These are phyloP conservation scores for Whitmania pigra DNA, from an alignment of 1,140 invertebrate species.

Conservation along the genomic window DNA sequence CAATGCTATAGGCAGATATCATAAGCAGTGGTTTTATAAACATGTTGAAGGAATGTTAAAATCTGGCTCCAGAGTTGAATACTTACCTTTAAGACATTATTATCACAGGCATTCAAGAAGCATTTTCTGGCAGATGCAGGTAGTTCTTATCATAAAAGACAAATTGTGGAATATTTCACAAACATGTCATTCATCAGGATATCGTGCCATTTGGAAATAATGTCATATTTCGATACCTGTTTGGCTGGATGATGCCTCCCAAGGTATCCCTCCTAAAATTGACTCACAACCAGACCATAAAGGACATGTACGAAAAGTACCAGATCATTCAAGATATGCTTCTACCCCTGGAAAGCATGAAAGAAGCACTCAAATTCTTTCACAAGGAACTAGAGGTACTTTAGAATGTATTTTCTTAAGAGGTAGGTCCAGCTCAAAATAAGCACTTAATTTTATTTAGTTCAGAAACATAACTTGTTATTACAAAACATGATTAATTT, in stretches of 20 bases:
- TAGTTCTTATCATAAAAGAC: slow-evolving; percentile 31
- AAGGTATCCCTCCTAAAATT: slow-evolving; percentile 70
- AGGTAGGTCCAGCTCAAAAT: background rate
- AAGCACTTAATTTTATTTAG: background rate
- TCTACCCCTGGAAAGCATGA: slow-evolving; percentile 54
- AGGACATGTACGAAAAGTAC: slow-evolving; percentile 60
- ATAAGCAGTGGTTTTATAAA: slow-evolving; percentile 72
- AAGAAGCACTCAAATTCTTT: slow-evolving; percentile 53
- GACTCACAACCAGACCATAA: slow-evolving; percentile 60
- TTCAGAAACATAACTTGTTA: background rate
- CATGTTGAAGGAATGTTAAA: slow-evolving; percentile 54
- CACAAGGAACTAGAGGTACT: slow-evolving; percentile 56
- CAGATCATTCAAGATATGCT: slow-evolving; percentile 77
- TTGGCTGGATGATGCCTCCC: slow-evolving; percentile 69
- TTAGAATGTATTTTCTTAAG: background rate
- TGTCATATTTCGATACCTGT: slow-evolving; percentile 55
- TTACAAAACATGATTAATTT: too few relatives aligned
- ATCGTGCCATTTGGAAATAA: slow-evolving; percentile 76
- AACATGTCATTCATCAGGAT: slow-evolving; percentile 47
- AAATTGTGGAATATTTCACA: background rate
- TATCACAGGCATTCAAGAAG: slow-evolving; percentile 67
- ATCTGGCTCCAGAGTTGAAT: slow-evolving; percentile 48
- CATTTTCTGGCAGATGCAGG: slow-evolving; percentile 70
- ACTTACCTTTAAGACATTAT: slow-evolving; percentile 65
- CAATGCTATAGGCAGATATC: slow-evolving; percentile 62